Base-by-base conservation (phyloP, 2,888 invertebrate species). In the Acleris emargana region DNA sequence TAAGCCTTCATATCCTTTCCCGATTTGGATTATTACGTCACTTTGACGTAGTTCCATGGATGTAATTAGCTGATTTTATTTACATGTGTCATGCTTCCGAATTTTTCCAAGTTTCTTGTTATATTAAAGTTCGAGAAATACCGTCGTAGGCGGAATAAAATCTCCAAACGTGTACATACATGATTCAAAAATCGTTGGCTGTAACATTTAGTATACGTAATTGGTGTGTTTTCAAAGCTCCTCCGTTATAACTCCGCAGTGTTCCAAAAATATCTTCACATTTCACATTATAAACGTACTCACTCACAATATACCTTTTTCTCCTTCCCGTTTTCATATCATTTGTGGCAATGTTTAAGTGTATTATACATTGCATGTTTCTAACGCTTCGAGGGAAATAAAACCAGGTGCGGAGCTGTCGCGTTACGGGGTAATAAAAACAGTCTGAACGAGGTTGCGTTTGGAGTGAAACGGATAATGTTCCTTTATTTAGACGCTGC, bases 341-440 rank as follows among this genome's bases (percentile, higher is more conserved):
- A 58, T 58, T 58, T 47, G 22, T 28, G 47, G 49, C 49, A 58
- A 49, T 32, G 58, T 58, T 49, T 32, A 20, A 58, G 49, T 58
- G 49, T 49, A 58, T 58, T 57, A 57, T 28, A 58, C 32, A 49
- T 58, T 49, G 49, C 18, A 17, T 58, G 49, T 58, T 58, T 58
- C 18, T 49, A 49, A 20, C 49, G 18, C 49, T 58, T 32, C 9
- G 9, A 32, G 32, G 9, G 13, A 49, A 49, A 58, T 20, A 49
- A 58, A 32, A 58, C 18, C 18, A 32, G 28, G 58, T 47, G 17
- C 25, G 58, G 13, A 38, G 18, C 58, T 18, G 47, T 47, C 58
- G 58, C 49, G 47, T 32, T 49, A 13, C 32, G 3, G 18, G 13
- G 20, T 45, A 58, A 47, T 47, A 58, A 49, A 25, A 54, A 38